Conservation (phyloP, 2,888 invertebrate species). For the Conus canariensis region DNA sequence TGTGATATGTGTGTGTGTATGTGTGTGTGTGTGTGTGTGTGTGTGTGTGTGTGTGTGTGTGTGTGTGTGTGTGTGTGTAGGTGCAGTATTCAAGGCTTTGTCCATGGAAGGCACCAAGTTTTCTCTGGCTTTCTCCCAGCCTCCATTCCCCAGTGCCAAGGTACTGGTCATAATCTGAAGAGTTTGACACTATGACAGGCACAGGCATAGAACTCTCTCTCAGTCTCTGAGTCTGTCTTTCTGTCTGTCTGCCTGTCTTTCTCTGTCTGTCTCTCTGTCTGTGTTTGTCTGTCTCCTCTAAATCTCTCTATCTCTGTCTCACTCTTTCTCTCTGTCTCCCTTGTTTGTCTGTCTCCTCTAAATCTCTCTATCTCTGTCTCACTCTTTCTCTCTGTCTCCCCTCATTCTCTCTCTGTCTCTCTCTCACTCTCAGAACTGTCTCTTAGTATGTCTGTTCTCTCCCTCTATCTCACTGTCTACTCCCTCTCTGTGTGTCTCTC, state of each 20-base stretch:
- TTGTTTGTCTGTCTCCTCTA: neutral
- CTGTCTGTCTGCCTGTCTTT: neutral
- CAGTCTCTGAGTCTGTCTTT: neutral
- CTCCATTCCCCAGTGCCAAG: slow-evolving; percentile 61
- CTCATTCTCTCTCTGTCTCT: too few relatives aligned
- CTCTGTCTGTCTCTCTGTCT: neutral
- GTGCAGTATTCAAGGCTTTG: slow-evolving; percentile 61
- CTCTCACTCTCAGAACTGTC: too few relatives aligned
- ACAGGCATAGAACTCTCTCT: neutral
- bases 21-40: neutral
- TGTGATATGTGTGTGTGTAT: neutral
- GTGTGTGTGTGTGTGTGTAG: slow-evolving; percentile 48
- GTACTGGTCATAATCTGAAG: slow-evolving; percentile 30
- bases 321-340: too few relatives aligned
- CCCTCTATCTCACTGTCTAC: too few relatives aligned
- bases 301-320: neutral
- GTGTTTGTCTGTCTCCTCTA: neutral
- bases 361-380: neutral
- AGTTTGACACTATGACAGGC: too few relatives aligned
- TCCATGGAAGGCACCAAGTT: slow-evolving; percentile 71
- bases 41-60: slow-evolving; percentile 26
- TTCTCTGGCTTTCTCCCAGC: slow-evolving; percentile 63
- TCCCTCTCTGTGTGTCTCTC: too few relatives aligned
- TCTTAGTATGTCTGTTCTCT: too few relatives aligned
- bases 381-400: too few relatives aligned